Evolutionary conservation across 2,797 vertebrate genomes (phyloP).

Genomic region (Ciconia nigra): DNA sequence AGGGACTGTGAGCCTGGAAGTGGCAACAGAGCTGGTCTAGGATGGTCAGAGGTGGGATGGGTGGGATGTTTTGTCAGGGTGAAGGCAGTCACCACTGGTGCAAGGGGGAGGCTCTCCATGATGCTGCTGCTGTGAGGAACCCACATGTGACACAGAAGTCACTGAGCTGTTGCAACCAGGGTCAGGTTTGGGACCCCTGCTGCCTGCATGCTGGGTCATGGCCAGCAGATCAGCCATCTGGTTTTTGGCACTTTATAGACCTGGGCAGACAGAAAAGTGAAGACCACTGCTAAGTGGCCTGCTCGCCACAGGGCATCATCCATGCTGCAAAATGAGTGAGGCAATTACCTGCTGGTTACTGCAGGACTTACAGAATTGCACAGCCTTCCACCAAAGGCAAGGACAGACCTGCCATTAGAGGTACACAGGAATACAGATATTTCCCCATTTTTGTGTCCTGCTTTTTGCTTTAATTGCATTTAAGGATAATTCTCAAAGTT

Average conservation of each 20-base stretch:
- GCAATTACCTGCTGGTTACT: too few relatives aligned
- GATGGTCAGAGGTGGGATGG: background rate
- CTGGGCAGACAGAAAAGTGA: background rate
- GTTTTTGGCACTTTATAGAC: background rate
- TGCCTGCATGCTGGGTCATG: rapidly evolving
- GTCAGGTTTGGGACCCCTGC: background rate
- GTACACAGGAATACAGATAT: background rate
- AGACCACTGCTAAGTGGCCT: background rate
- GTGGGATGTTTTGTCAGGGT: background rate
- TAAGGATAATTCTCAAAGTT: background rate
- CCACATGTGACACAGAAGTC: too few relatives aligned
- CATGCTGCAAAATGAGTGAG: background rate
- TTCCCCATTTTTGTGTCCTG: background rate
- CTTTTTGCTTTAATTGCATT: background rate
- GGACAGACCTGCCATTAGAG: background rate
- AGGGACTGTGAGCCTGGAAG: background rate
- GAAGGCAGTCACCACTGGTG: background rate
- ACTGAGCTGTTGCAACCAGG: too few relatives aligned
- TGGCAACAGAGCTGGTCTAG: background rate
- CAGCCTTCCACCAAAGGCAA: background rate
- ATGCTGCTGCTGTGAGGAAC: background rate
- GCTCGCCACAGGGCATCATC: background rate
- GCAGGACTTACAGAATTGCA: background rate
- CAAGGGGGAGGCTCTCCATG: rapidly evolving
- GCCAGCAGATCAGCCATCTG: background rate